phyloP scores from a whole-genome alignment of 2,113 vertebrate genomes.

The Chunga burmeisteri region DNA sequence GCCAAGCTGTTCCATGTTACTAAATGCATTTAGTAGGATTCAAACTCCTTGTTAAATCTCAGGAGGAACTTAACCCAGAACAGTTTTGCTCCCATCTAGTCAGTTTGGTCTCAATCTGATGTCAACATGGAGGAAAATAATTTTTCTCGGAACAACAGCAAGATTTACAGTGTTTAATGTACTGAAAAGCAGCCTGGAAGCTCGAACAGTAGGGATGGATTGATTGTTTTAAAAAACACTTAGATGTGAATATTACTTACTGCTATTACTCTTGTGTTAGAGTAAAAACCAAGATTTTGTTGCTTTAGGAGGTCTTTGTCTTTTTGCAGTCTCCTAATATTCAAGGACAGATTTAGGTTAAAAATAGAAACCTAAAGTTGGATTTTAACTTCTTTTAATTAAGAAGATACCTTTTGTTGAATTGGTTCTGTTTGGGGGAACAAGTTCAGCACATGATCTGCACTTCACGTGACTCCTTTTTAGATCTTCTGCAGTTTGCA shows the following conservation, averaged over 20 bases:
- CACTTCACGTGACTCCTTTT: neutral
- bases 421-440: neutral
- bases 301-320: neutral
- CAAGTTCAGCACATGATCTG: neutral
- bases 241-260: neutral
- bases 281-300: neutral
- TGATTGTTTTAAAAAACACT: neutral
- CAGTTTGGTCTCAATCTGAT: neutral
- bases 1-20: neutral
- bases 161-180: neutral
- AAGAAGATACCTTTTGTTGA: neutral
- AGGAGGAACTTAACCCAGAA: neutral
- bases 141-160: neutral
- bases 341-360: neutral
- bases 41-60: neutral
- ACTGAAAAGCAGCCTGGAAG: neutral
- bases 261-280: neutral
- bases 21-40: neutral
- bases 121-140: neutral
- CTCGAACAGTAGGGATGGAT: neutral
- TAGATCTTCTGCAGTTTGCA: neutral
- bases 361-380: neutral
- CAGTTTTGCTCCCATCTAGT: neutral
- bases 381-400: neutral
- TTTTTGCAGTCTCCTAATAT: neutral